Evolutionary conservation across 2,888 invertebrate genomes (phyloP), one percentile per base, ranked within the genome.

Genomic region (Scaptodrosophila latifasciaeformis): DNA sequence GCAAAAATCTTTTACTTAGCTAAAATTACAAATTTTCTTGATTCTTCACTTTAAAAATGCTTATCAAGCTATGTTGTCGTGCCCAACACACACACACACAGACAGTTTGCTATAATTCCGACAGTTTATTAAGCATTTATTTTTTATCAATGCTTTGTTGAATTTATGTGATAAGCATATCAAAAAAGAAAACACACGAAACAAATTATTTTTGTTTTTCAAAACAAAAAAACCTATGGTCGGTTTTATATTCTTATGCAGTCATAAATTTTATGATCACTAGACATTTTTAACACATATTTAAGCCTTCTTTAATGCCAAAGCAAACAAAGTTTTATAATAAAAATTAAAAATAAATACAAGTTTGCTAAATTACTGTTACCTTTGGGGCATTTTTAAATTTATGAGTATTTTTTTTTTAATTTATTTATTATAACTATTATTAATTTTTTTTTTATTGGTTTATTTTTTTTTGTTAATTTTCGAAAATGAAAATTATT

Each of bases 111-210:
- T 59, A 59, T 43, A 55, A 59, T 59, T 74, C 51, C 61, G 65
- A 49, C 45, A 51, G 49, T 70, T 67, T 70, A 68, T 67, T 67
- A 61, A 58, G 51, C 37, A n/a, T 40, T 40, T 27, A 5, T 27
- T 4, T 27, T 27, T 4, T 27, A n/a, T 42, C 55, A 48, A 39
- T 59, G 52, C 60, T 43, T 67, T 74, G 57, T 59, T 70, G 63
- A 62, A 57, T 70, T 37, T 49, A 54, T 59, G 63, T 78, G 72
- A 72, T 72, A 78, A 79, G 72, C 66, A 61, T 61, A 79, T 67
- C 75, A 70, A 58, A 70, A 54, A 40, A 45, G 50, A 53, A 50
- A 54, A 54, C 37, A 49, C 51, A 34, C 42, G 15, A 37, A 37
- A 17, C 13, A 13, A 17, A 37, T 37, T 37, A 35, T 35, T 35